Conservation (phyloP, 2,113 vertebrate genomes). For the Hyperopisus bebe region DNA sequence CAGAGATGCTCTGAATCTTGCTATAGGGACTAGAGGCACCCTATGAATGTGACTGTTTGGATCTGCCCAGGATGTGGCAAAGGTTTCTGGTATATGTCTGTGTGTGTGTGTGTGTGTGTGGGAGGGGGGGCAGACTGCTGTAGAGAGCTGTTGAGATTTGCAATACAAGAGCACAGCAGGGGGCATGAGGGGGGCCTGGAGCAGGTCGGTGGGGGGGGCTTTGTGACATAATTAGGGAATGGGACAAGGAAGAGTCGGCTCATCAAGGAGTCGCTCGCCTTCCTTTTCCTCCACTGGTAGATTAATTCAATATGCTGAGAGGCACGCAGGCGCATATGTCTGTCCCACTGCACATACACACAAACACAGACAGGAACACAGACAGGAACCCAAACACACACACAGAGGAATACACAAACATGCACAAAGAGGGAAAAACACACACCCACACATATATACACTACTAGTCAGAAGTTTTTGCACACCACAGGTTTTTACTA, state of each 20-base stretch:
- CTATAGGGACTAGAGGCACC: slow-evolving; percentile 11
- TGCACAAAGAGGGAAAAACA: not conserved
- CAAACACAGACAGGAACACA: not conserved
- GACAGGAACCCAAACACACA: not conserved
- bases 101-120: not conserved
- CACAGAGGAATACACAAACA: not conserved
- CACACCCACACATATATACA: not conserved
- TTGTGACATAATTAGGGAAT: slow-evolving; percentile 29
- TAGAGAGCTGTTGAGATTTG: slow-evolving; percentile 29
- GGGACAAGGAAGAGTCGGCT: slow-evolving; percentile 25
- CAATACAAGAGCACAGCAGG: slow-evolving; percentile 27
- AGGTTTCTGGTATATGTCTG: not conserved
- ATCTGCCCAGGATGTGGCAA: not conserved
- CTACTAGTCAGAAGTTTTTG: too few relatives aligned
- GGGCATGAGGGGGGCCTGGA: not conserved
- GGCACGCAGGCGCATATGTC: slow-evolving; percentile 15
- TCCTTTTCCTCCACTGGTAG: slow-evolving; percentile 40
- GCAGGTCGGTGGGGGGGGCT: not conserved
- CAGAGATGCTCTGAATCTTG: not conserved
- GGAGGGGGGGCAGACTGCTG: not conserved
- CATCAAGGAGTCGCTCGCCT: slow-evolving; percentile 33
- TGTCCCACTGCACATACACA: not conserved
- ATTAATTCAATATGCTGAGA: slow-evolving; percentile 45
- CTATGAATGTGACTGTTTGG: not conserved
- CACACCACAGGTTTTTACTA: too few relatives aligned